A percentile compares a stretch with the other conserved stretches of the same genome.
These are phyloP conservation scores for Botia kubotai DNA, from an alignment of 2,797 vertebrate genomes.

Conservation along the genomic window DNA sequence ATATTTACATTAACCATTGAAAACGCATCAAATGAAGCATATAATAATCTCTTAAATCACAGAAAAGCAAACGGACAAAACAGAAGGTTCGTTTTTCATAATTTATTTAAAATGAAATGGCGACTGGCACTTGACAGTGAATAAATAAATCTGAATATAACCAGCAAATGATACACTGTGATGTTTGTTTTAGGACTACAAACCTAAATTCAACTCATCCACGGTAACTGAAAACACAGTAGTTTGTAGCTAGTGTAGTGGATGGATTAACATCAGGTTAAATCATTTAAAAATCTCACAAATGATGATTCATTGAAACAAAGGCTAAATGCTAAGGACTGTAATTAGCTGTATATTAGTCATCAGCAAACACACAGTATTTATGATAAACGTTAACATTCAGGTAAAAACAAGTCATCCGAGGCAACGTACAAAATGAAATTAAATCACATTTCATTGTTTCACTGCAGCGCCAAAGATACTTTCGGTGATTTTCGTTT, in stretches of 20 bases:
- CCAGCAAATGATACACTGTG: background rate
- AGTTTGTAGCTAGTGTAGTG: constrained; percentile 13
- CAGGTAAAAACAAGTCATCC: constrained; percentile 1
- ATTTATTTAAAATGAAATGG: constrained; percentile 33
- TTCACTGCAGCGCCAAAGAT: background rate
- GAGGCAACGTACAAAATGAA: constrained; percentile 24
- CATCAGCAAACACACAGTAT: constrained; percentile 6
- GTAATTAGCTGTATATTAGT: background rate
- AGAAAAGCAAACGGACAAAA: background rate
- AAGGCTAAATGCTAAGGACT: background rate
- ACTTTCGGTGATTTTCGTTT: background rate
- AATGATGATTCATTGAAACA: background rate
- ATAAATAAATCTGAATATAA: constrained; percentile 29
- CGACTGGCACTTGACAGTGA: constrained; percentile 23
- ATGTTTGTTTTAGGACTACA: background rate
- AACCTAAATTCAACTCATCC: background rate
- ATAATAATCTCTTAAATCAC: background rate
- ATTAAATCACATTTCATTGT: background rate
- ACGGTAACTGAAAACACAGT: background rate
- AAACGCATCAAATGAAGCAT: too few relatives aligned
- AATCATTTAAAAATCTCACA: background rate
- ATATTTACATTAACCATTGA: too few relatives aligned
- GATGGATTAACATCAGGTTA: background rate
- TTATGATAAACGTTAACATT: constrained; percentile 13
- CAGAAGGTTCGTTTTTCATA: background rate